These are phyloP conservation scores for Nomada ruficornis DNA, from an alignment of 2,888 invertebrate genomes.

Conservation along the genomic window DNA sequence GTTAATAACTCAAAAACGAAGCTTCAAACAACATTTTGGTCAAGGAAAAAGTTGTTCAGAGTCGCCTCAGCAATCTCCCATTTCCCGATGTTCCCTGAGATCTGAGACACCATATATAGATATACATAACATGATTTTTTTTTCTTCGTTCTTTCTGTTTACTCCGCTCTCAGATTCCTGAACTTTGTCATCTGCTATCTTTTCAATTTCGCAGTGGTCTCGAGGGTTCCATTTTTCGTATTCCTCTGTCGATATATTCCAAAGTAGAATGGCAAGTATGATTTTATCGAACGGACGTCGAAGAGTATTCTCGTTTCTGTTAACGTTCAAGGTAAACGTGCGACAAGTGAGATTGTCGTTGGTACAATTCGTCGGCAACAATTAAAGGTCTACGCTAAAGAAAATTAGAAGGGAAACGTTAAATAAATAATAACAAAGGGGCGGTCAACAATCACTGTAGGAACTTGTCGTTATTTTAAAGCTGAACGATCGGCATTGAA, in stretches of 20 bases:
- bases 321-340: neutral
- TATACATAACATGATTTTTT: too few relatives aligned
- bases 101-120: too few relatives aligned
- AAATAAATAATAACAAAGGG: constrained; percentile 30
- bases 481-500: constrained; percentile 8
- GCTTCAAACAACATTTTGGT: too few relatives aligned
- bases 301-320: neutral
- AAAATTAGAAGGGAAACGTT: neutral
- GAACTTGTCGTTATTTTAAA: constrained; percentile 29
- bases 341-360: neutral
- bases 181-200: neutral
- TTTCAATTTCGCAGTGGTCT: neutral
- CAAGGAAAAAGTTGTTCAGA: too few relatives aligned
- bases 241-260: neutral
- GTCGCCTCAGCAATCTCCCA: too few relatives aligned
- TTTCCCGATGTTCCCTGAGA: too few relatives aligned
- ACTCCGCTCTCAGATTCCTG: too few relatives aligned
- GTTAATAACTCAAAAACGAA: too few relatives aligned
- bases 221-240: neutral
- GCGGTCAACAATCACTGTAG: constrained; percentile 27
- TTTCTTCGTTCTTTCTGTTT: too few relatives aligned
- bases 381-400: constrained; percentile 1
- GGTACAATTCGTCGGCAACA: neutral
- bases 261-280: neutral
- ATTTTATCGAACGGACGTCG: constrained; percentile 5